Base-by-base conservation (phyloP, 2,888 invertebrate genomes). In the Caenorhabditis plicata region DNA sequence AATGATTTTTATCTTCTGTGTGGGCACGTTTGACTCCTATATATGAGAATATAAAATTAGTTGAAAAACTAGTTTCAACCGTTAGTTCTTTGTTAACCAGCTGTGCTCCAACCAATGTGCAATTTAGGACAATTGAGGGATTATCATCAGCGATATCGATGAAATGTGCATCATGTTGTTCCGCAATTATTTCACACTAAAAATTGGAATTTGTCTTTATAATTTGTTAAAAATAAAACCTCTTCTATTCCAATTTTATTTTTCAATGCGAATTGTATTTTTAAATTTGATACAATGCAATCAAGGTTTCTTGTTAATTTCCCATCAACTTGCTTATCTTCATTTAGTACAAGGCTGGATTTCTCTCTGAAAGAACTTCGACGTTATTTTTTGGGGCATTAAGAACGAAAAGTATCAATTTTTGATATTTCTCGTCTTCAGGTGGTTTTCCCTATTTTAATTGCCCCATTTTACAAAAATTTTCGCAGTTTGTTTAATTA, bases 191-290 rank as follows among this genome's bases (percentile, higher is more conserved):
- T 13, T 48, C 39, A n/a, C 53, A 49, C 15, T 60, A 26, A 27
- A 4, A 52, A 38, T 43, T 51, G 4, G 13, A 36, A 32, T 2
- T 27, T 19, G 23, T 7, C 5, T 19, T 9, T 7, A 20, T 42
- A 9, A 7, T 27, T 2, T 2, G 27, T n/a, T 8, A 4, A 36
- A 20, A 3, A 4, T 44, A 11, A 5, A 13, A 53, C 52, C 23
- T 60, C 60, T 8, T 45, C 13, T 8, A 53, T 42, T 29, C 23
- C 26, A 15, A 60, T 23, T 26, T 60, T 60, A 27, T 53, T 49
- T 29, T 53, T 60, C 26, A 42, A 11, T 27, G 42, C 45, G 11
- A 53, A 60, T 8, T 50, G 41, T 4, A 60, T 46, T n/a, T 53
- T 53, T 11, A 60, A n/a, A 38, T 20, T 31, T 0, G 53, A 23